Evolutionary conservation across 2,888 invertebrate genomes (phyloP).

Genomic region (Lycocerus yunnanus): DNA sequence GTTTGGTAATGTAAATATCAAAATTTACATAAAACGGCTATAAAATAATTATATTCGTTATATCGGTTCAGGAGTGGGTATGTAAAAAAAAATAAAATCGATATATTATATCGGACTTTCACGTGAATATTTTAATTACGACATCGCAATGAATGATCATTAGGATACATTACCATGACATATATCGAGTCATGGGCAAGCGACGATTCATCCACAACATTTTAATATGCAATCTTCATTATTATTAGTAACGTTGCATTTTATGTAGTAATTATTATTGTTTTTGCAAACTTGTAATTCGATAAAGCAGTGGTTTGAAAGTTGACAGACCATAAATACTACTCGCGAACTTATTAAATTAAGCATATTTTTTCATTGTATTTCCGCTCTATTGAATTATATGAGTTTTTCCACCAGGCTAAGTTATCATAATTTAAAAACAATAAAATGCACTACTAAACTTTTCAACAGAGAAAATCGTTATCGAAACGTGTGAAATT

Average conservation of each 20-base stretch:
- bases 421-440: neutral
- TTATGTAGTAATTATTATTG: neutral
- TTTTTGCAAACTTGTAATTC: constrained; percentile 2
- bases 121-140: neutral
- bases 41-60: neutral
- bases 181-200: neutral
- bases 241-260: neutral
- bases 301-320: neutral
- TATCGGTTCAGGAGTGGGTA: neutral
- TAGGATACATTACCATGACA: neutral
- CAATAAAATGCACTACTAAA: neutral
- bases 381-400: neutral
- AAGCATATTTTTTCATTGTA: neutral
- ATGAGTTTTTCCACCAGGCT: neutral
- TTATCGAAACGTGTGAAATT: too few species aligned
- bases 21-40: neutral
- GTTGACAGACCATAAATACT: neutral
- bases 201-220: neutral
- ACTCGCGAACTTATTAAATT: neutral
- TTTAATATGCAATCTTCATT: neutral
- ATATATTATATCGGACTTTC: constrained; percentile 2
- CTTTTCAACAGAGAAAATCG: neutral
- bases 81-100: neutral
- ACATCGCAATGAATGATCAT: neutral
- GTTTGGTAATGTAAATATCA: neutral